These are phyloP conservation scores for Peromyscus leucopus DNA, from an alignment of 2,113 vertebrate species.

Conservation along the genomic window DNA sequence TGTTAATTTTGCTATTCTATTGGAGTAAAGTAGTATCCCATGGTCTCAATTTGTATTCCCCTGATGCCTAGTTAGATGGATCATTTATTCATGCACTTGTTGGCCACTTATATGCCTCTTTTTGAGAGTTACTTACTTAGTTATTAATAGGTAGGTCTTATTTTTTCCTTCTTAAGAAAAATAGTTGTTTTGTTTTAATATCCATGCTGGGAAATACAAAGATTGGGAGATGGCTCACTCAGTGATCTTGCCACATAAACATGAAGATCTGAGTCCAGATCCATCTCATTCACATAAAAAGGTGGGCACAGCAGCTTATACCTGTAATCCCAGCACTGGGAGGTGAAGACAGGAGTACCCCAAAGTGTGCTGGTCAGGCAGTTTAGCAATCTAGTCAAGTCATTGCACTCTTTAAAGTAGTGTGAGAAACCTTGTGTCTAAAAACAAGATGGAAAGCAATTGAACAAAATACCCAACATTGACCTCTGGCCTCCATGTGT, in stretches of 20 bases:
- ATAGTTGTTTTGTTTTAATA: background rate
- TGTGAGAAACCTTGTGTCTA: background rate
- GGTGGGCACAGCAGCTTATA: background rate
- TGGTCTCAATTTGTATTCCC: background rate
- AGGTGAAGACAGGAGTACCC: background rate
- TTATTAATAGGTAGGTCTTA: background rate
- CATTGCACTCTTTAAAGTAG: background rate
- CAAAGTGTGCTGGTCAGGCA: background rate
- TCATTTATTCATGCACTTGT: background rate
- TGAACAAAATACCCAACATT: background rate
- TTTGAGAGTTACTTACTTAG: background rate
- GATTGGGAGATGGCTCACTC: too few species aligned
- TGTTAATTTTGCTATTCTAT: background rate
- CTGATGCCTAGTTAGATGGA: background rate
- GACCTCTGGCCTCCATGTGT: background rate
- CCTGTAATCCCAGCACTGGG: background rate
- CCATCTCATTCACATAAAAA: too few species aligned
- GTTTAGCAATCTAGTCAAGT: too few species aligned
- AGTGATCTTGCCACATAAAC: background rate
- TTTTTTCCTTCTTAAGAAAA: background rate
- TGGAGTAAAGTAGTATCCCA: background rate
- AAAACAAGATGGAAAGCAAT: background rate
- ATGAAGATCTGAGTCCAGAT: background rate
- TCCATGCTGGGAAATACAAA: conserved; percentile 32
- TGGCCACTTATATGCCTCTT: background rate